phyloP scores from a whole-genome alignment of 30 jellyfish, hydroid and myxozoan genomes.

The Mastigias papua region DNA sequence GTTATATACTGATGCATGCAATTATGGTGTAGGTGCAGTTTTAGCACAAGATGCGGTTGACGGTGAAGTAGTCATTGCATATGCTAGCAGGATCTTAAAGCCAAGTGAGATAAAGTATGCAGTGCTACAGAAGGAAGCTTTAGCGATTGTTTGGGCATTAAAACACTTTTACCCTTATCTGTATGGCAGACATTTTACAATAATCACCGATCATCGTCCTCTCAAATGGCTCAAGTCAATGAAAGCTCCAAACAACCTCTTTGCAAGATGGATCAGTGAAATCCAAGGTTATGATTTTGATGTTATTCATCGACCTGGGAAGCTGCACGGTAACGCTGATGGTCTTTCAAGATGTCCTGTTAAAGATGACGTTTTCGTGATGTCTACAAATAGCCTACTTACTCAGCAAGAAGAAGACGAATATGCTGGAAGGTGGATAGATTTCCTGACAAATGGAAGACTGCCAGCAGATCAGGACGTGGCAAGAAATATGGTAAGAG shows the following conservation, averaged over 20 bases:
- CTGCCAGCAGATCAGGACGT: slow-evolving; percentile 19
- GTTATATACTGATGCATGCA: slow-evolving; percentile 60
- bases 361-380: background rate
- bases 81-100: slow-evolving; percentile 40
- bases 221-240: slow-evolving; percentile 66
- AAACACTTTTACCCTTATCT: slow-evolving; percentile 69
- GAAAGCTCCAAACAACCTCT: slow-evolving; percentile 56
- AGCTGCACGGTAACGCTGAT: slow-evolving; percentile 55
- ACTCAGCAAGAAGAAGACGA: slow-evolving; percentile 44
- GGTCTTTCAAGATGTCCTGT: slow-evolving; percentile 26
- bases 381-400: background rate
- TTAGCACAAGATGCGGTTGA: slow-evolving; percentile 31
- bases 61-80: slow-evolving; percentile 53
- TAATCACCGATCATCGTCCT: slow-evolving; percentile 60
- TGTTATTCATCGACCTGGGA: slow-evolving; percentile 61
- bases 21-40: slow-evolving; percentile 73
- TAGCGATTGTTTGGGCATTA: slow-evolving; percentile 63
- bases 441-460: background rate
- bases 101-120: slow-evolving; percentile 53
- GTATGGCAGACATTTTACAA: slow-evolving; percentile 62
- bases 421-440: slow-evolving; percentile 29
- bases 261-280: slow-evolving; percentile 67
- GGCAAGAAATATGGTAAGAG: slow-evolving; percentile 21
- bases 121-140: slow-evolving; percentile 54
- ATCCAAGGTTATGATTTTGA: slow-evolving; percentile 61